Conservation (phyloP, 1,140 invertebrate species). For the Plodia interpunctella region DNA sequence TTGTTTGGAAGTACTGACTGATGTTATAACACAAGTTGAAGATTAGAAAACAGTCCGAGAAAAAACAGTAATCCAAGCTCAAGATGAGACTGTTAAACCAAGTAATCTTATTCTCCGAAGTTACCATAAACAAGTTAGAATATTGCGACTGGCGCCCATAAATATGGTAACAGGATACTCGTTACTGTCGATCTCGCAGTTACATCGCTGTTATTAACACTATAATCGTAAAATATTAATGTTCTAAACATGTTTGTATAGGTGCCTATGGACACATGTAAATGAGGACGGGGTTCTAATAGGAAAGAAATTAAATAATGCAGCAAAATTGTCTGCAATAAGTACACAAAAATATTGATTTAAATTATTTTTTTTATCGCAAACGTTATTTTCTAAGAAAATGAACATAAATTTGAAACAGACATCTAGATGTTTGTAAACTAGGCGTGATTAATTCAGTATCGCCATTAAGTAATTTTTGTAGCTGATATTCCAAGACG, state of each 20-base stretch:
- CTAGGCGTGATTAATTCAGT: too few relatives aligned
- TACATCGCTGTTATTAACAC: constrained; percentile 27
- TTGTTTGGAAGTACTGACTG: too few relatives aligned
- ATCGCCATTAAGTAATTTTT: too few relatives aligned
- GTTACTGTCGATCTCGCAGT: constrained; percentile 10
- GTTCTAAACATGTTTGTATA: constrained; percentile 30
- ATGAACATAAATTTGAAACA: too few relatives aligned
- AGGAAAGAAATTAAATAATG: not conserved
- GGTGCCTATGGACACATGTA: constrained; percentile 16
- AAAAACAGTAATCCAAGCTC: not conserved
- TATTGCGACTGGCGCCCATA: constrained; percentile 25
- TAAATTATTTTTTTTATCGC: too few relatives aligned
- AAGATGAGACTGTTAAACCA: not conserved
- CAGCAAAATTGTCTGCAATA: too few relatives aligned
- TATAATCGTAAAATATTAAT: constrained; percentile 44
- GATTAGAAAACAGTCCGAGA: too few relatives aligned
- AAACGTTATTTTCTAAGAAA: not conserved
- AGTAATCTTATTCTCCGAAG: not conserved
- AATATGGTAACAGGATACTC: constrained; percentile 18
- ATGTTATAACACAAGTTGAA: too few relatives aligned
- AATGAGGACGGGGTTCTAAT: constrained; percentile 10
- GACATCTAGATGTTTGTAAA: too few relatives aligned
- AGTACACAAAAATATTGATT: not conserved
- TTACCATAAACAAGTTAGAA: constrained; percentile 5
- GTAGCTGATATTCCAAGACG: too few relatives aligned